Percentiles rank a stretch among this genome's conserved stretches.
Evolutionary conservation across 2,888 invertebrate genomes (phyloP).

Genomic region (Andrena camellia): DNA sequence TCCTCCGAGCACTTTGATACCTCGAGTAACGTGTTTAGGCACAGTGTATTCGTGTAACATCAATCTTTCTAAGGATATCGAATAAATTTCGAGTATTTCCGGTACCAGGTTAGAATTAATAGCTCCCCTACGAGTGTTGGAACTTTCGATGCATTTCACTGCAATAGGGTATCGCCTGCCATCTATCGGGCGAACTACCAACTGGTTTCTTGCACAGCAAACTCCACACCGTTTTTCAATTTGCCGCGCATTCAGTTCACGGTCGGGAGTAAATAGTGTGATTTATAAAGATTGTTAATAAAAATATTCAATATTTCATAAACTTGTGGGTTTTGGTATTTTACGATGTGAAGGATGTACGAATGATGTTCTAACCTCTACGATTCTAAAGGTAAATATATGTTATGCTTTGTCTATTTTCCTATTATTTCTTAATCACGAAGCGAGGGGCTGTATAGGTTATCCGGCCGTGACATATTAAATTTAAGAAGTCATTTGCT

Average conservation of each 20-base stretch:
- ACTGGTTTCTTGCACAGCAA: slow-evolving; percentile 34
- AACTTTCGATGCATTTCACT: not conserved
- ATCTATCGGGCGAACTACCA: slow-evolving; percentile 46
- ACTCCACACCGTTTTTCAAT: slow-evolving; percentile 1
- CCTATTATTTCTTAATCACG: not conserved
- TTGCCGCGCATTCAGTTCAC: slow-evolving; percentile 45
- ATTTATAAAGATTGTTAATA: not conserved
- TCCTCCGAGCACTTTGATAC: too few species aligned
- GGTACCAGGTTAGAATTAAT: not conserved
- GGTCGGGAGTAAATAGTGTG: not conserved
- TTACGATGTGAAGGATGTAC: not conserved
- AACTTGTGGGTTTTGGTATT: not conserved
- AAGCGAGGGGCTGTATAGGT: not conserved
- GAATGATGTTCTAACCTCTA: too few species aligned
- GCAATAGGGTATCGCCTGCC: slow-evolving; percentile 42
- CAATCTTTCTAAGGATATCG: too few species aligned
- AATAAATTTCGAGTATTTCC: not conserved
- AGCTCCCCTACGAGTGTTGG: not conserved
- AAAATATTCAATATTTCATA: not conserved
- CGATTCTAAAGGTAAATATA: not conserved
- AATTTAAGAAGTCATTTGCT: not conserved
- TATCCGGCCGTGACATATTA: not conserved
- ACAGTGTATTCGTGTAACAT: too few species aligned
- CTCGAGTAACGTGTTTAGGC: too few species aligned
- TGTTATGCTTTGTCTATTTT: not conserved